phyloP scores from a whole-genome alignment of 2,888 invertebrate species.

The Ischnura elegans region DNA sequence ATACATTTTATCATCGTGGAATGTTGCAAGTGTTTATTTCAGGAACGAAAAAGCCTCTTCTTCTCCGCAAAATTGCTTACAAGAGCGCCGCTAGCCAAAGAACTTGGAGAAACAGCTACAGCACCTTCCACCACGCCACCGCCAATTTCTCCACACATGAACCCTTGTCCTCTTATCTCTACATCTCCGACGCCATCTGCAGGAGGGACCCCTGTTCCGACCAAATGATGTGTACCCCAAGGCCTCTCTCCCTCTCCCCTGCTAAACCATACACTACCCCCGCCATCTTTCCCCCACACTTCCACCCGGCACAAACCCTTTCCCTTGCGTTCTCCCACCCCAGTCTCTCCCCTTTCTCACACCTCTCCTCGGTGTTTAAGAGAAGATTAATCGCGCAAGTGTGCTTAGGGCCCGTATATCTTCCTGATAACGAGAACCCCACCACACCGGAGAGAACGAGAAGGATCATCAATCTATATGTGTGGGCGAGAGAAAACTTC shows the following conservation, averaged over 20 bases:
- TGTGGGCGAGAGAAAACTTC: slow-evolving; percentile 38
- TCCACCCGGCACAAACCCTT: not conserved
- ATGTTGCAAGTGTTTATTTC: no score
- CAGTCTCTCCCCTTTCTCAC: not conserved
- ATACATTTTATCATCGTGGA: no score
- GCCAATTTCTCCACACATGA: not conserved
- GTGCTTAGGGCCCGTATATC: slow-evolving; percentile 58
- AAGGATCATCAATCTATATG: slow-evolving; percentile 59
- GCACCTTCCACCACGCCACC: not conserved
- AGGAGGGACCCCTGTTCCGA: slow-evolving; percentile 34
- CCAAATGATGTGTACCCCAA: slow-evolving; percentile 39
- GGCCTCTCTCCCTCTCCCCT: not conserved
- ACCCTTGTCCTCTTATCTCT: not conserved
- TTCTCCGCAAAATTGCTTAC: no score
- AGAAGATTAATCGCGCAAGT: slow-evolving; percentile 64
- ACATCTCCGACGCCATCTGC: slow-evolving; percentile 62
- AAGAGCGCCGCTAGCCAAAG: no score
- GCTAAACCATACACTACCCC: not conserved
- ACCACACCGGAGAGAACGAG: slow-evolving; percentile 57
- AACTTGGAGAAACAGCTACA: not conserved
- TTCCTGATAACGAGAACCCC: slow-evolving; percentile 53
- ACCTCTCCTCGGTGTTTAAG: slow-evolving; percentile 43
- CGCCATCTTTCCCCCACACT: not conserved
- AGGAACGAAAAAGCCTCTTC: no score
- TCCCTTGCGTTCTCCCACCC: not conserved